These are phyloP conservation scores for Odontophorus gujanensis DNA, from an alignment of 2,113 vertebrate genomes.

Conservation along the genomic window DNA sequence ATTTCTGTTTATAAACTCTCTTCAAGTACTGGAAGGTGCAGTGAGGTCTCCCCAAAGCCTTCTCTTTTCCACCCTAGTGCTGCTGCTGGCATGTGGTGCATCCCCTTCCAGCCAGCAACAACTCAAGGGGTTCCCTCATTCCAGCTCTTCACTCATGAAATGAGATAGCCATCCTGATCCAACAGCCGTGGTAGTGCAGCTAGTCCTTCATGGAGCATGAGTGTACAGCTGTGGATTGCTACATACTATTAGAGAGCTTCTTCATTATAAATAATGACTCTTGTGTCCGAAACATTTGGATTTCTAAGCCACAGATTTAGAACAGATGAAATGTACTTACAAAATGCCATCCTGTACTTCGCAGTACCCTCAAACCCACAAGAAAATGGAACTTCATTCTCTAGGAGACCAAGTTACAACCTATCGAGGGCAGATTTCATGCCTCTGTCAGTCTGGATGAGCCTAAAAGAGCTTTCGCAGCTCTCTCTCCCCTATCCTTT, in stretches of 20 bases:
- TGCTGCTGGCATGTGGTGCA: not conserved
- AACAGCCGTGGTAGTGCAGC: accelerated
- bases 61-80: not conserved
- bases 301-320: not conserved
- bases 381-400: not conserved
- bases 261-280: not conserved
- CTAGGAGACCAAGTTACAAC: not conserved
- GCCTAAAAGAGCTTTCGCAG: not conserved
- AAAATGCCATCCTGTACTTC: not conserved
- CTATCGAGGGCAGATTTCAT: not conserved
- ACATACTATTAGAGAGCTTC: not conserved
- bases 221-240: not conserved
- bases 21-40: no score
- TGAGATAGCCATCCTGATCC: not conserved
- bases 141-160: not conserved
- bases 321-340: not conserved
- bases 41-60: no score
- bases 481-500: not conserved
- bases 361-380: not conserved
- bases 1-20: no score
- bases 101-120: not conserved
- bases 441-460: not conserved
- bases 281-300: not conserved
- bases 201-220: not conserved
- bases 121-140: not conserved